Base-by-base conservation (phyloP, 2,888 invertebrate genomes). In the Lordiphosa andalusiaca region DNA sequence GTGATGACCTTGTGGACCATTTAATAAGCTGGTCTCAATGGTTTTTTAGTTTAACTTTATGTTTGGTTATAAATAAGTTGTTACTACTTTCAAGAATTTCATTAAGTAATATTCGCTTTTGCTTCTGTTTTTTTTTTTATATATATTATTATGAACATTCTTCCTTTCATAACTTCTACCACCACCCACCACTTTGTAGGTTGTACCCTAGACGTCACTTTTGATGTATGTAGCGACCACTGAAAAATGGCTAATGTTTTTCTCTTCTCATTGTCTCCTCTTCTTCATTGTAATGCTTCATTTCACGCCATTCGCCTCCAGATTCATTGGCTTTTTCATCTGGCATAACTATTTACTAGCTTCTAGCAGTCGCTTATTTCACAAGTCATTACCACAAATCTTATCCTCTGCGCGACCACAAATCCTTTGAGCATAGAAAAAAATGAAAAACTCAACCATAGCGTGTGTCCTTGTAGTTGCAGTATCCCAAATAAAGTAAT, bases 131-230 rank as follows among this genome's bases (percentile, higher is more conserved):
- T 39, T 19, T 16, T 10, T 25, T 10, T n/a, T n/a, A n/a, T n/a
- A n/a, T n/a, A n/a, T 12, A 13, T 19, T 10, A 25, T 2, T 9
- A 51, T 46, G 54, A 37, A 21, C 25, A 59, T 46, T 53, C 48
- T 44, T 40, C 19, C 42, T 40, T 47, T 30, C 41, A 33, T 38
- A 41, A 54, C 41, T 41, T 47, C 46, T 23, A 54, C 46, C 47
- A 67, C 44, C 58, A 58, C 38, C 47, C 38, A 30, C 50, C 56
- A 53, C 40, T 44, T 38, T 67, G 71, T 76, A 73, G 74, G 69
- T 78, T 82, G 84, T 84, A 73, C 84, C 80, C 75, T 72, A 74
- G 84, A 73, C 84, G 80, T 84, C 80, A 80, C 78, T 60, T 83
- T 71, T 50, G 74, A 74, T 80, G 84, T 78, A 73, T 73, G 77